A percentile compares a stretch with the other conserved stretches of the same genome.
phyloP scores from a whole-genome alignment of 2,888 invertebrate genomes.

The Pollenia amentaria region DNA sequence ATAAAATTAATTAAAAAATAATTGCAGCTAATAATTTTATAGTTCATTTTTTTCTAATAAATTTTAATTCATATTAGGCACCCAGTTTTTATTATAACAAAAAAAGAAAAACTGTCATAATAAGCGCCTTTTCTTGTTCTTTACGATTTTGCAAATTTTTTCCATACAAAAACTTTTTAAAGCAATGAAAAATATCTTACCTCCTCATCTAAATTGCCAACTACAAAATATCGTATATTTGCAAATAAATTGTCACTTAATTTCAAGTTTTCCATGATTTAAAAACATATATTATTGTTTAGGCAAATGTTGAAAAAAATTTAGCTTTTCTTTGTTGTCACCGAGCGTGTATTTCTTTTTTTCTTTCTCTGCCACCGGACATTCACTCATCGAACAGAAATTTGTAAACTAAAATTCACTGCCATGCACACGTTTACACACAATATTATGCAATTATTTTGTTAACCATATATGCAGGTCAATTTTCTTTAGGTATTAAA shows the following conservation, averaged over 20 bases:
- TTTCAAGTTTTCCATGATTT: constrained; percentile 82
- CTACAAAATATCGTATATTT: constrained; percentile 93
- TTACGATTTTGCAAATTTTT: constrained; percentile 38
- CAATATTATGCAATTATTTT: constrained; percentile 31
- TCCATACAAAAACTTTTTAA: constrained; percentile 1
- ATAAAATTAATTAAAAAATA: constrained; percentile 75
- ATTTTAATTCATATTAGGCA: constrained; percentile 18
- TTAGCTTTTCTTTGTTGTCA: constrained; percentile 59
- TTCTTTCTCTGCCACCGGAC: constrained; percentile 51
- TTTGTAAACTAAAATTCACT: constrained; percentile 28
- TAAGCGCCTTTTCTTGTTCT: constrained; percentile 65
- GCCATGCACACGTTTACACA: neutral
- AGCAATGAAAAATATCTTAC: constrained; percentile 83
- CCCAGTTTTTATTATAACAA: constrained; percentile 65
- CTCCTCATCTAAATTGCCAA: constrained; percentile 91
- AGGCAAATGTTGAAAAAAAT: constrained; percentile 1
- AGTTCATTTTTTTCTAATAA: neutral
- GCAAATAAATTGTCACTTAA: constrained; percentile 88
- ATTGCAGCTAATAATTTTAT: no score
- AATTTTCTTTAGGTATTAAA: constrained; percentile 26
- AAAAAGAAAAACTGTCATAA: constrained; percentile 63
- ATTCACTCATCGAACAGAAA: constrained; percentile 37
- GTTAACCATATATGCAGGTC: neutral
- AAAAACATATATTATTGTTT: constrained; percentile 43
- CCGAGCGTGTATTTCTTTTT: constrained; percentile 57